Evolutionary conservation across 2,888 invertebrate genomes (phyloP), one percentile per base, ranked within the genome.

Genomic region (Augiades crinisus): DNA sequence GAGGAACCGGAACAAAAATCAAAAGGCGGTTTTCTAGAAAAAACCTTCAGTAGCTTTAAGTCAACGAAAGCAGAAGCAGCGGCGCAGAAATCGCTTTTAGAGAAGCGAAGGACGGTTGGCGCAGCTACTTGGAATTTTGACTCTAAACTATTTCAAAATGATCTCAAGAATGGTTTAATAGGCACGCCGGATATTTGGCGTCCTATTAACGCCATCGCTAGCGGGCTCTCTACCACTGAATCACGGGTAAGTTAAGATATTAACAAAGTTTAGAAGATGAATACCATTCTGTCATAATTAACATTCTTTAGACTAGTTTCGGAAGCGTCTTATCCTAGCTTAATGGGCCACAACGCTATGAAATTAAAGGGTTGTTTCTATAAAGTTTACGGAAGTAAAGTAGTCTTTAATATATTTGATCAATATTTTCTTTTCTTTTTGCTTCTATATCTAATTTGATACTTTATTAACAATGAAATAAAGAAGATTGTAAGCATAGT

Each of bases 171-270:
- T 60, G 88, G 91, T 54, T 81, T 91, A 53, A 90, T 91, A 51
- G 92, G 92, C 5, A 94, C 94, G 3, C 93, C 93, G 2, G 94
- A 94, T 72, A 90, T 94, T 67, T 94, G 94, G 94, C 90, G 93
- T 63, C 91, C 92, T 16, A 84, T 94, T 44, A 91, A 91, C 66
- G 92, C 92, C 36, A 93, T 94, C 38, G 86, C 92, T 0, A 93
- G 93, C 69, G 93, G 94, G 22, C 84, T 93, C 51, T 69, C 82
- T 3, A 70, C 87, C 40, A 73, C 90, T 24, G 92, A 92, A 60
- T 83, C 90, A 17, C 78, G 90, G 71, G 92, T 92, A 79, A 67
- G 85, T 72, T 27, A 43, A 41, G n/a, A 38, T 40, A 37, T 30
- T 36, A 22, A 41, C 10, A 43, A 17, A 38, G n/a, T 47, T 38